Conservation (phyloP, 2,888 invertebrate genomes). For the Drosophila aldrichi region DNA sequence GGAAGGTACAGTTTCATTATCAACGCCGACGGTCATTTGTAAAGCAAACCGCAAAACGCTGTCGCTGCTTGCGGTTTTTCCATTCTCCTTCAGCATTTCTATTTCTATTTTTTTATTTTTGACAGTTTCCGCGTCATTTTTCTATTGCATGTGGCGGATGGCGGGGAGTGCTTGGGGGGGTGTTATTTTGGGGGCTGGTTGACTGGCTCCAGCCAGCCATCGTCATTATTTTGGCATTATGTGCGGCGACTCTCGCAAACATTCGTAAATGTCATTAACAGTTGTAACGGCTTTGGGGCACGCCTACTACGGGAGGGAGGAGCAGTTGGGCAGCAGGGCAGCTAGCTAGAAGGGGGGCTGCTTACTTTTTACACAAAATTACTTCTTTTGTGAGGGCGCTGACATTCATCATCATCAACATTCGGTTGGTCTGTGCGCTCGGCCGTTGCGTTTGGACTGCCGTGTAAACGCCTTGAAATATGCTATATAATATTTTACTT, state of each 20-base stretch:
- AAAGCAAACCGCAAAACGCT: constrained; percentile 71
- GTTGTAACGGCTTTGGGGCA: constrained; percentile 72
- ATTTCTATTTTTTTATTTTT: constrained; percentile 41
- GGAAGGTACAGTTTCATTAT: constrained; percentile 50
- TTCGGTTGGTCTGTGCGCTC: constrained; percentile 9
- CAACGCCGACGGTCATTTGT: constrained; percentile 71
- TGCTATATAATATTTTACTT: constrained; percentile 70
- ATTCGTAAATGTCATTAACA: constrained; percentile 83
- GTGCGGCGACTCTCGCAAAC: constrained; percentile 63
- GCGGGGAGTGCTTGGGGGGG: background rate
- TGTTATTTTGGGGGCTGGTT: background rate
- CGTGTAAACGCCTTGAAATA: constrained; percentile 70
- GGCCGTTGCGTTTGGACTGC: constrained; percentile 31
- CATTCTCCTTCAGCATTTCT: constrained; percentile 20
- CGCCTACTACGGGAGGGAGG: constrained; percentile 44
- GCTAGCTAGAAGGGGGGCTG: background rate
- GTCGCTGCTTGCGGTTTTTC: constrained; percentile 52
- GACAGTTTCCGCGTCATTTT: constrained; percentile 78
- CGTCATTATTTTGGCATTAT: constrained; percentile 79
- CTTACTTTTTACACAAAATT: constrained; percentile 72
- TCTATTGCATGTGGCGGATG: constrained; percentile 53
- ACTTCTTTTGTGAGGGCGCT: constrained; percentile 74
- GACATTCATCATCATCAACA: constrained; percentile 80
- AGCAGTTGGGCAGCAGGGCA: background rate
- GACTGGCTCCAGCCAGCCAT: constrained; percentile 41